Percentiles rank a stretch among this genome's conserved stretches.
phyloP scores from a whole-genome alignment of 2,113 vertebrate genomes.

The Sakesphorus luctuosus region DNA sequence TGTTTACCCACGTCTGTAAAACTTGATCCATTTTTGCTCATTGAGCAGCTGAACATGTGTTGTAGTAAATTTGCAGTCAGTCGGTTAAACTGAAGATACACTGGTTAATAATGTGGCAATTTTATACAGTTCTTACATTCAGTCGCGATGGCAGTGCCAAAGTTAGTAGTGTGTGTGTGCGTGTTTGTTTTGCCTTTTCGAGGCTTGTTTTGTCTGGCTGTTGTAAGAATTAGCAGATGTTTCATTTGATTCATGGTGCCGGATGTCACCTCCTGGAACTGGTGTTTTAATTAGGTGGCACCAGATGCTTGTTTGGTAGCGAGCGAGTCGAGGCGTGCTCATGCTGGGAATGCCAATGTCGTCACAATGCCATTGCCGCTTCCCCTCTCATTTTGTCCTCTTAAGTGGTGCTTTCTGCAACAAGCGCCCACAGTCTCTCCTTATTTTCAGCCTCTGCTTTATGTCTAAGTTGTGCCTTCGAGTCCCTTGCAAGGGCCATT shows the following conservation, averaged over 20 bases:
- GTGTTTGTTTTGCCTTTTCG: slow-evolving; percentile 42
- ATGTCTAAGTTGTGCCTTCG: not conserved
- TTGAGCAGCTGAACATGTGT: not conserved
- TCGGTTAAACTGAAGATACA: not conserved
- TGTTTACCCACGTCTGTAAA: slow-evolving; percentile 1
- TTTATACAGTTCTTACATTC: not conserved
- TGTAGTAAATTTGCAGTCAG: not conserved
- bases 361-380: not conserved
- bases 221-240: slow-evolving; percentile 57
- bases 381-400: not conserved
- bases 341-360: slow-evolving; percentile 31
- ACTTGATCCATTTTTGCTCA: not conserved
- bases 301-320: slow-evolving; percentile 55
- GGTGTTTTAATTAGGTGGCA: slow-evolving; percentile 66
- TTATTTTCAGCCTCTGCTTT: not conserved
- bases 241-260: slow-evolving; percentile 38
- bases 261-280: slow-evolving; percentile 44
- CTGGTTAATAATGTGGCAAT: slow-evolving; percentile 52
- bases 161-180: not conserved
- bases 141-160: not conserved
- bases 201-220: slow-evolving; percentile 48
- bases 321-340: not conserved
- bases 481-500: not conserved
- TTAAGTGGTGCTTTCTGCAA: rapidly evolving
- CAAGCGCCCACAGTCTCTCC: not conserved